phyloP scores from a whole-genome alignment of 2,113 vertebrate genomes.

The Centropus bengalensis region DNA sequence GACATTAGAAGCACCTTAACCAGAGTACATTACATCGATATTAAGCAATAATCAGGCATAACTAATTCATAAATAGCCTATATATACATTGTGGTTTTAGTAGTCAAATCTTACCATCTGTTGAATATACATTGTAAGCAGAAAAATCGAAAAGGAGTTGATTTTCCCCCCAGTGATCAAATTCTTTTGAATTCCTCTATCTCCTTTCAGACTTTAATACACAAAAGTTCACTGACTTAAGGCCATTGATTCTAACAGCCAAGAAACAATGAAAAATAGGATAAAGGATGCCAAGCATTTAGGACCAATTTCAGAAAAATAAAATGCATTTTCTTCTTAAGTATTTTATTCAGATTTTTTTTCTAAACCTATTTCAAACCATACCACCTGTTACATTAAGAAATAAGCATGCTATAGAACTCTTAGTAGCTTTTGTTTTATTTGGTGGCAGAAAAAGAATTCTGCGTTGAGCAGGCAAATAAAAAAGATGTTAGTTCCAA shows the following conservation, averaged over 20 bases:
- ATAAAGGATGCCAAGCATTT: slow-evolving; percentile 52
- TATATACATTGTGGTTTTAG: neutral
- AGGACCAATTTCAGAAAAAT: neutral
- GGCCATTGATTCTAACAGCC: slow-evolving; percentile 17
- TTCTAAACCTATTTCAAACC: neutral
- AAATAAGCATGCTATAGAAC: slow-evolving; percentile 29
- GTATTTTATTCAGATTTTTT: neutral
- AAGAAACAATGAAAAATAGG: slow-evolving; percentile 41
- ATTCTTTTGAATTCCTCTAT: neutral
- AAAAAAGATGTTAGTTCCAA: neutral
- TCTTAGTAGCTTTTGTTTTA: slow-evolving; percentile 7
- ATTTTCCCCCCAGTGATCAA: neutral
- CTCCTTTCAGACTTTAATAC: neutral
- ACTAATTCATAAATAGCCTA: slow-evolving; percentile 40
- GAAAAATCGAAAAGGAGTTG: neutral
- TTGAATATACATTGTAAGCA: neutral
- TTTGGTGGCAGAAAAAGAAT: slow-evolving; percentile 23
- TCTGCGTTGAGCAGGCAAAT: neutral
- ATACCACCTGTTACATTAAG: slow-evolving; percentile 4
- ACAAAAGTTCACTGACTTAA: slow-evolving; percentile 40
- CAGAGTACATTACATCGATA: slow-evolving; percentile 8
- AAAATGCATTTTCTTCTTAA: neutral
- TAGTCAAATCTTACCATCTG: slow-evolving; percentile 49
- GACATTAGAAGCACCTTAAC: neutral
- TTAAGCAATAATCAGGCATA: slow-evolving; percentile 4